Evolutionary conservation across 2,113 vertebrate genomes (phyloP), one percentile per base, ranked within the genome.

Genomic region (Riparia riparia): DNA sequence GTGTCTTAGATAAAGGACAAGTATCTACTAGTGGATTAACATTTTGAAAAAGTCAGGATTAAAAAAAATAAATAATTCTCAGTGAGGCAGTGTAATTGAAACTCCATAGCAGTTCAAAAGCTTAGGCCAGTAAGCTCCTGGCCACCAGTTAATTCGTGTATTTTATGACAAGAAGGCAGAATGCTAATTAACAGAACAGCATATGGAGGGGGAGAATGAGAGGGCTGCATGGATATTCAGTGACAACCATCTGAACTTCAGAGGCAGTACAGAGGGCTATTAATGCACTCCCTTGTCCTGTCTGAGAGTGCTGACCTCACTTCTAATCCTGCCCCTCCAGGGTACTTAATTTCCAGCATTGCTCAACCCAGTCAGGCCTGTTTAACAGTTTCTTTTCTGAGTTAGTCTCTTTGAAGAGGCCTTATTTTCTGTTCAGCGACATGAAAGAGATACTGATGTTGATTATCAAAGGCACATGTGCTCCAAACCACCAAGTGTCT

Each of bases 381-480:
- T 93, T 98, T 92, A 97, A 96, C 95, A 94, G 87, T 97, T 96
- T 96, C 96, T 98, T 97, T 93, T 97, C 97, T 97, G 91, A 98
- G 96, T 89, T 78, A 93, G 94, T 49, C 96, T 95, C 97, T 98
- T 98, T 98, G 97, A 98, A 97, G 98, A 88, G 91, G 96, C 90
- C 96, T 84, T 94, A 90, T 97, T 96, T 96, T 97, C 94, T 97
- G 78, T 91, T 97, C 97, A 96, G 94, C 77, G 94, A 98, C 97
- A 98, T 98, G 98, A 98, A 98, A 98, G 98, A 98, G 97, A 98
- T 96, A 98, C 97, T 98, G 96, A 97, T 82, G 96, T 91, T 90
- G 98, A 97, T 98, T 97, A 98, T 98, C 96, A 98, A 98, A 98
- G 98, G 97, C 98, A 96, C 98, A 94, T 96, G 96, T 60, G 86